phyloP scores from a whole-genome alignment of 2,797 vertebrate species.

The Psittacula derbiana region DNA sequence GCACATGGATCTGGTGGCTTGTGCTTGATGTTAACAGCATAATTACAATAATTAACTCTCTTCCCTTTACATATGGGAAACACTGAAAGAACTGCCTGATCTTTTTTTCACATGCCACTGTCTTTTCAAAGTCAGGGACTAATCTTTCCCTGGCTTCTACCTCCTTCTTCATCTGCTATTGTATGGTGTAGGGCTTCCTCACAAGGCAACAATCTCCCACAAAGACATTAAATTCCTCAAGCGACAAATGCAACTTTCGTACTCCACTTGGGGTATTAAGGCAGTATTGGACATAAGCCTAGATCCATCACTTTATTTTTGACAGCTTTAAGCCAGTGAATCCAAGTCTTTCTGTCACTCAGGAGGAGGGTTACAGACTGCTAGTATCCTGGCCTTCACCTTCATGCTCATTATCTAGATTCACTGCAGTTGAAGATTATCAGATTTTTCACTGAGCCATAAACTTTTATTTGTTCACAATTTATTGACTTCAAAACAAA shows the following conservation, averaged over 20 bases:
- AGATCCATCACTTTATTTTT: background rate
- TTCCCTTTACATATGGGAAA: background rate
- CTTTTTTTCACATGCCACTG: background rate
- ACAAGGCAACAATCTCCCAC: background rate
- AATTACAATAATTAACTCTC: background rate
- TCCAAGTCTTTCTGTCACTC: background rate
- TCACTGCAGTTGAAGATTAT: background rate
- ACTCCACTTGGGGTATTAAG: background rate
- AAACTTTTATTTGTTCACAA: background rate
- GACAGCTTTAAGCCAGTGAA: background rate
- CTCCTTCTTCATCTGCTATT: background rate
- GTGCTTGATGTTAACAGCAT: background rate
- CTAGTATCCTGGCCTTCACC: background rate
- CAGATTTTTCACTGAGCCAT: background rate
- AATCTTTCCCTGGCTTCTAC: background rate
- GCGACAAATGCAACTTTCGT: background rate
- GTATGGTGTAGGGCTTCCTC: background rate
- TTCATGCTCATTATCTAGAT: background rate
- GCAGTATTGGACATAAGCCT: background rate
- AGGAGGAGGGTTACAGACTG: background rate
- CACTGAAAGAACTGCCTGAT: background rate
- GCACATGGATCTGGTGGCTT: fast-evolving
- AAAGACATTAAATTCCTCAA: background rate
- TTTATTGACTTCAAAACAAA: background rate
- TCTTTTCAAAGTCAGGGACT: background rate